Percentiles rank a stretch among this genome's conserved stretches.
These are phyloP conservation scores for Diarsia brunnea DNA, from an alignment of 2,888 invertebrate genomes.

Conservation along the genomic window DNA sequence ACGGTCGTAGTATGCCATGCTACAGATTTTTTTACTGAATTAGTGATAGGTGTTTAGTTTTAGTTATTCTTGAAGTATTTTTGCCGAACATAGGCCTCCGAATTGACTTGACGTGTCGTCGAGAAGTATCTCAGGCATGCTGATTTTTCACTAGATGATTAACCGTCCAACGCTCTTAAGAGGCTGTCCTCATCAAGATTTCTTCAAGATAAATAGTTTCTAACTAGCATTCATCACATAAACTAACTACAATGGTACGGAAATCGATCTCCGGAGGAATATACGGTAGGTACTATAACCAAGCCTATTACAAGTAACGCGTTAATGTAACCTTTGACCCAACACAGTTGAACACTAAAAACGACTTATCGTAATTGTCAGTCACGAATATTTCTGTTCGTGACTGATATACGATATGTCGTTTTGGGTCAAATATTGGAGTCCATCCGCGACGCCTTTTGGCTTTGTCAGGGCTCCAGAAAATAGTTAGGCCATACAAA, in stretches of 20 bases:
- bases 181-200: too few relatives aligned
- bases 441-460: background rate
- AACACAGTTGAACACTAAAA: background rate
- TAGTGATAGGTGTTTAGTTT: background rate
- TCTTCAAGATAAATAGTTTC: too few relatives aligned
- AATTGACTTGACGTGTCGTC: too few relatives aligned
- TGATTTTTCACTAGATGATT: background rate
- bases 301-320: conserved; percentile 7
- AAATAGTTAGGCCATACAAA: background rate
- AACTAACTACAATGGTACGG: background rate
- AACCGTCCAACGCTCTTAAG: background rate
- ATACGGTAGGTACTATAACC: background rate
- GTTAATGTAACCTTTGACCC: conserved; percentile 16
- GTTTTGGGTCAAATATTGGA: conserved; percentile 8
- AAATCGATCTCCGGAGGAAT: background rate
- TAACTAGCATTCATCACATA: background rate
- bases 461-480: too few relatives aligned
- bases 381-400: background rate
- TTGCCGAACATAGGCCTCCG: too few relatives aligned
- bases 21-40: conserved; percentile 34
- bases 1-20: conserved; percentile 29
- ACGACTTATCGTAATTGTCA: too few relatives aligned
- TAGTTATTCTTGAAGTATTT: too few relatives aligned
- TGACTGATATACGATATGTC: conserved; percentile 22
- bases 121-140: too few relatives aligned